Evolutionary conservation across 2,797 vertebrate species (phyloP).

Genomic region (Rhynchotus rufescens): DNA sequence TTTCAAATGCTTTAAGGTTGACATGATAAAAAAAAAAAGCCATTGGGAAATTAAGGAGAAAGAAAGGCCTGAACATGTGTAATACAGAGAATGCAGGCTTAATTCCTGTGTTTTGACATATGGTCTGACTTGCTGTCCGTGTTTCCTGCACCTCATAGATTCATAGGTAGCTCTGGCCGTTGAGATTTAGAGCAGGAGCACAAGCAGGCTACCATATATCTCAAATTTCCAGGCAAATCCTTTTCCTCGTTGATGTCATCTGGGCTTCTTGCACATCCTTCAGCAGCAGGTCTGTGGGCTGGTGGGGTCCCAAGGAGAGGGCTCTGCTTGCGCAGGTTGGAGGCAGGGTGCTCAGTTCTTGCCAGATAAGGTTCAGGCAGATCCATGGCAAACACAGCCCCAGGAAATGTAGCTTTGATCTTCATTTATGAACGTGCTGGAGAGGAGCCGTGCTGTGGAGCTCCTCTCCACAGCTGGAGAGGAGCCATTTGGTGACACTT

Average conservation of each 20-base stretch:
- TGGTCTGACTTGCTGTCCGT: fast-evolving
- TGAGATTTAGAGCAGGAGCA: fast-evolving
- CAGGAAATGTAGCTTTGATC: neutral
- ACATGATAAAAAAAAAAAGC: neutral
- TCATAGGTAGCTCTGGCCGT: neutral
- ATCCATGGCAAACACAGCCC: neutral
- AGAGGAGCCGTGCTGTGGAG: too few species aligned
- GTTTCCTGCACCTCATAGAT: neutral
- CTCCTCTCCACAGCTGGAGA: too few species aligned
- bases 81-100: neutral
- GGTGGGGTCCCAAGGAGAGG: neutral
- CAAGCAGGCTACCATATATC: neutral
- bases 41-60: neutral
- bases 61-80: neutral
- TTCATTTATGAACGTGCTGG: neutral
- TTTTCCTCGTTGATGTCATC: fast-evolving
- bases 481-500: neutral
- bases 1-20: neutral
- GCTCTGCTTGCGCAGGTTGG: fast-evolving
- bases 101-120: neutral
- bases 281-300: fast-evolving
- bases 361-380: neutral
- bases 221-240: neutral
- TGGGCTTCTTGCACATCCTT: neutral
- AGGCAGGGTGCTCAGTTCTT: neutral